Percentiles rank a stretch among this genome's conserved stretches.
Conservation (phyloP, 2,113 vertebrate species). For the Struthidea cinerea region DNA sequence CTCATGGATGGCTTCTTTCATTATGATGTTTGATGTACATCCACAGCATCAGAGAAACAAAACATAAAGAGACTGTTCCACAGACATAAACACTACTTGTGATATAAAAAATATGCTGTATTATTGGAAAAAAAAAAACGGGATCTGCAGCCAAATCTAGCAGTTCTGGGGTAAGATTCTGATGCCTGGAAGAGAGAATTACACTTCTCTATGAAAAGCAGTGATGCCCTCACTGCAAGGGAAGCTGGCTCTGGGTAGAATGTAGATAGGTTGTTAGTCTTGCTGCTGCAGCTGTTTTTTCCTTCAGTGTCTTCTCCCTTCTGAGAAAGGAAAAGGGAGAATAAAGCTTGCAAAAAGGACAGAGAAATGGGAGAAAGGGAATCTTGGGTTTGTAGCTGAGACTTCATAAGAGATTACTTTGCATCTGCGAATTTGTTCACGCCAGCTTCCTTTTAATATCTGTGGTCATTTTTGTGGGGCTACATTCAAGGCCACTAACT, state of each 20-base stretch:
- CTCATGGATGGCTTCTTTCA: slow-evolving; percentile 8
- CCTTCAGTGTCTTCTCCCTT: background rate
- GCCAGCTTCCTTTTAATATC: background rate
- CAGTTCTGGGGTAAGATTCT: background rate
- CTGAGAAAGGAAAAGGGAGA: background rate
- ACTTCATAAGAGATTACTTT: background rate
- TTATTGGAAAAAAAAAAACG: background rate
- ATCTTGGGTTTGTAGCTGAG: background rate
- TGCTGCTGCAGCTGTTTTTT: background rate
- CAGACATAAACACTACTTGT: background rate
- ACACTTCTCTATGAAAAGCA: background rate
- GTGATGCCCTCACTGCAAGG: background rate
- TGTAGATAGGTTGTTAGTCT: background rate
- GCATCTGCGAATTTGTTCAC: background rate
- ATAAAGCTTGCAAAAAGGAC: background rate
- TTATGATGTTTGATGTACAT: slow-evolving; percentile 25
- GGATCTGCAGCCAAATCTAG: background rate
- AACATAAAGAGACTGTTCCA: background rate
- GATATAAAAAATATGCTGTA: background rate
- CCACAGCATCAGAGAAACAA: background rate
- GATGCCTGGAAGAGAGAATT: background rate
- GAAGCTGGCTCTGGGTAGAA: background rate
- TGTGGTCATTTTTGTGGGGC: background rate
- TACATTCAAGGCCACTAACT: background rate
- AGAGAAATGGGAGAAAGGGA: background rate